A percentile compares a stretch with the other conserved stretches of the same genome.
Evolutionary conservation across 1,140 invertebrate species (phyloP).

Genomic region (Drosophila navojoa): DNA sequence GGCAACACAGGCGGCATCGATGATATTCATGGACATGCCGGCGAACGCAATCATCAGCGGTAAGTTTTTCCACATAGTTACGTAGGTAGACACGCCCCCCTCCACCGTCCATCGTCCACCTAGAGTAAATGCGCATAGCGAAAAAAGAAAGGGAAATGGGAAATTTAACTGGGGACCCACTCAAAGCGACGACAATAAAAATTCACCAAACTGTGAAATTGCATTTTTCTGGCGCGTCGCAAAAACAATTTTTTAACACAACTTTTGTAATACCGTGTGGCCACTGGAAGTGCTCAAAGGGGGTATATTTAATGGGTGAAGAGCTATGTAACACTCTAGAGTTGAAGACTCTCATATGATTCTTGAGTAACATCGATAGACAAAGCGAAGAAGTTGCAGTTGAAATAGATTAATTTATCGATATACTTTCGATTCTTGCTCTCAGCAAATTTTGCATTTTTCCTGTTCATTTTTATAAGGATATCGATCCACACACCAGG

Average conservation of each 20-base stretch:
- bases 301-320: too few species aligned
- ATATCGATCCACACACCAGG: too few species aligned
- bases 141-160: slow-evolving; percentile 15
- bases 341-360: too few species aligned
- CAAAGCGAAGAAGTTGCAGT: too few species aligned
- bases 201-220: slow-evolving; percentile 83
- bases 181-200: slow-evolving; percentile 82
- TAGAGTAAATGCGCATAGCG: background rate
- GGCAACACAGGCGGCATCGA: slow-evolving; percentile 52
- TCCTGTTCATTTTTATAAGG: too few species aligned
- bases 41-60: slow-evolving; percentile 82
- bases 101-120: background rate
- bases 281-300: too few species aligned
- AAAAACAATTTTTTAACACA: slow-evolving; percentile 6
- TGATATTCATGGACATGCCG: slow-evolving; percentile 76
- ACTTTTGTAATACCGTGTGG: background rate
- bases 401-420: too few species aligned
- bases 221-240: slow-evolving; percentile 77
- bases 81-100: background rate
- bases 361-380: too few species aligned
- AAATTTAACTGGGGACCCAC: slow-evolving; percentile 39
- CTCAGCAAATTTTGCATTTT: too few species aligned
- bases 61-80: slow-evolving; percentile 62
- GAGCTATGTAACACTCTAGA: too few species aligned
- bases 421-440: too few species aligned